Conservation (phyloP, 1,140 invertebrate genomes). For the Hyles vespertilio region DNA sequence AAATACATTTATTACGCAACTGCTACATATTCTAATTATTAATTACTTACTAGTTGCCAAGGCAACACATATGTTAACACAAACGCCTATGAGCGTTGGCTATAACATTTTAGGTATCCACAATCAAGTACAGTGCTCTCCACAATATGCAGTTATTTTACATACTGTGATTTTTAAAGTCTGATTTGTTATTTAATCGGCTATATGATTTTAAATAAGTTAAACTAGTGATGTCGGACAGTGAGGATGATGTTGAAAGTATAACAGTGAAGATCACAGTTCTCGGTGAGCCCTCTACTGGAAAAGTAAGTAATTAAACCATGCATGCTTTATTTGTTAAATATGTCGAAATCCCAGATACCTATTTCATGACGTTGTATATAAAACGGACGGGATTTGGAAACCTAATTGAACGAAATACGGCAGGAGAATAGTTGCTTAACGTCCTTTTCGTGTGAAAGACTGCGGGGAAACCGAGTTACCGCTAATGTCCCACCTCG, state of each 20-base stretch:
- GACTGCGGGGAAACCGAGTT: too few species aligned
- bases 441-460: too few species aligned
- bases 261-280: constrained; percentile 88
- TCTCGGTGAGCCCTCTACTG: constrained; percentile 86
- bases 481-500: too few species aligned
- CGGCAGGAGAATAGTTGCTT: too few species aligned
- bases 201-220: too few species aligned
- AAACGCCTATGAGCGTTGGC: neutral
- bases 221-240: constrained; percentile 77
- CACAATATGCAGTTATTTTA: neutral
- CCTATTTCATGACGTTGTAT: too few species aligned
- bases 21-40: neutral
- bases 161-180: constrained; percentile 11
- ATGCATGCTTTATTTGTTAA: too few species aligned
- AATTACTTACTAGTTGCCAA: constrained; percentile 21
- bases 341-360: too few species aligned
- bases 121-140: too few species aligned
- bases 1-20: too few species aligned
- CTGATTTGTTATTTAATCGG: constrained; percentile 11
- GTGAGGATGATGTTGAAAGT: constrained; percentile 80
- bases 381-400: too few species aligned
- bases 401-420: too few species aligned
- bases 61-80: constrained; percentile 19
- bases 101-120: neutral
- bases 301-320: constrained; percentile 84